phyloP scores from a whole-genome alignment of 2,113 vertebrate species.

The Ammospiza nelsoni region DNA sequence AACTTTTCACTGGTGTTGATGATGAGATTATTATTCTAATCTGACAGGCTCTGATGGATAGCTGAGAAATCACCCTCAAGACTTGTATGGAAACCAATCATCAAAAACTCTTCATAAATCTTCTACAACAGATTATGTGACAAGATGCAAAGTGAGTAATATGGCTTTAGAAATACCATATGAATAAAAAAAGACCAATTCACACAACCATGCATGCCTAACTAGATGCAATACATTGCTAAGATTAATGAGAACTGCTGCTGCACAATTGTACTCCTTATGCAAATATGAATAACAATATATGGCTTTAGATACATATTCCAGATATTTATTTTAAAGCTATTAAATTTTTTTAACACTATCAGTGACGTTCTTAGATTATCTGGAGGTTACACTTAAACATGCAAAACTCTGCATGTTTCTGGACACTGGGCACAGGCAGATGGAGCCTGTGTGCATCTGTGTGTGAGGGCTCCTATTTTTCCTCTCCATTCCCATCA shows the following conservation, averaged over 20 bases:
- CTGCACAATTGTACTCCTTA: not conserved
- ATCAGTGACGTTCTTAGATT: not conserved
- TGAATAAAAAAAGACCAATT: not conserved
- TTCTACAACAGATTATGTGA: slow-evolving; percentile 12
- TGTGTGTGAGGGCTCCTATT: not conserved
- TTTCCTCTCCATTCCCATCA: not conserved
- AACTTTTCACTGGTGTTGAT: not conserved
- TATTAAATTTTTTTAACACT: not conserved
- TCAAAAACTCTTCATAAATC: slow-evolving; percentile 28
- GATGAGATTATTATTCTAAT: slow-evolving; percentile 32
- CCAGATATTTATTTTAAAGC: not conserved
- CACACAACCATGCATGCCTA: not conserved
- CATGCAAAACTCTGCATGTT: not conserved
- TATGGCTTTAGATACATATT: not conserved
- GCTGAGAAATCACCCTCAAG: slow-evolving; percentile 15
- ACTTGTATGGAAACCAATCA: not conserved
- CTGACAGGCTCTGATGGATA: not conserved
- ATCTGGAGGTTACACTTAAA: not conserved
- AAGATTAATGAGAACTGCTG: not conserved
- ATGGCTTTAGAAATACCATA: slow-evolving; percentile 15
- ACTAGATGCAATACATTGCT: not conserved
- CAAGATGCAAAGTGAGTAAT: slow-evolving; percentile 15
- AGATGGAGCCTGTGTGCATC: not conserved
- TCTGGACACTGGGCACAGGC: not conserved
- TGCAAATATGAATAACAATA: not conserved